phyloP scores from a whole-genome alignment of 2,888 invertebrate species.

The Odontocerum albicorne region DNA sequence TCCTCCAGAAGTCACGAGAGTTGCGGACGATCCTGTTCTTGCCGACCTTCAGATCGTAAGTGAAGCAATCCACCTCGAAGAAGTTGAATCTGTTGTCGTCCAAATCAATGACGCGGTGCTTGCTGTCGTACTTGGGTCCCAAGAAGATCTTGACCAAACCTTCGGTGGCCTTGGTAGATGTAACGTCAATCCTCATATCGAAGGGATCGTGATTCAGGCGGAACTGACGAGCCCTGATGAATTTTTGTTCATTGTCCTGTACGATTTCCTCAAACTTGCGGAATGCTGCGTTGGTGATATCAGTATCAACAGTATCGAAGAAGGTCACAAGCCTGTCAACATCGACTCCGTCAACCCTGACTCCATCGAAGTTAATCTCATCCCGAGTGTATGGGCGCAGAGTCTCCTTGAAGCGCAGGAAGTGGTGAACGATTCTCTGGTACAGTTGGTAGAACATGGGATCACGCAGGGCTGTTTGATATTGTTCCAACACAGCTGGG shows the following conservation, averaged over 20 bases:
- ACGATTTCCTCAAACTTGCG: slow-evolving; percentile 53
- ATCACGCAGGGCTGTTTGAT: slow-evolving; percentile 69
- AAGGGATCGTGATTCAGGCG: slow-evolving; percentile 68
- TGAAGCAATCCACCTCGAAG: slow-evolving; percentile 45
- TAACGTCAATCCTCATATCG: slow-evolving; percentile 57
- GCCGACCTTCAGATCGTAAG: slow-evolving; percentile 63
- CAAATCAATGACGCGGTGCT: slow-evolving; percentile 56
- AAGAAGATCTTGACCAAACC: slow-evolving; percentile 67
- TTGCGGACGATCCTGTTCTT: slow-evolving; percentile 68
- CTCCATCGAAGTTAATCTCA: slow-evolving; percentile 64
- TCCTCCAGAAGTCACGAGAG: slow-evolving; percentile 66
- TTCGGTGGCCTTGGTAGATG: slow-evolving; percentile 59
- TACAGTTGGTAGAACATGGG: slow-evolving; percentile 72
- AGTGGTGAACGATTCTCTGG: slow-evolving; percentile 60
- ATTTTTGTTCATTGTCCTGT: slow-evolving; percentile 52
- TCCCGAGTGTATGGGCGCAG: slow-evolving; percentile 64
- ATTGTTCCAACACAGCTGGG: slow-evolving; percentile 64
- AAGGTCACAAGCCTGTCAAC: slow-evolving; percentile 69
- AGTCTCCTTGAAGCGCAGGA: slow-evolving; percentile 61
- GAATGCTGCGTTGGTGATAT: slow-evolving; percentile 63
- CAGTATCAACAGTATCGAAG: slow-evolving; percentile 68
- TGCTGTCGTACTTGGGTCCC: slow-evolving; percentile 68
- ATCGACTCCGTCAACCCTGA: slow-evolving; percentile 63
- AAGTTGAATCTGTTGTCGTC: slow-evolving; percentile 32
- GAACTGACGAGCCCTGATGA: slow-evolving; percentile 59